These are phyloP conservation scores for Anableps anableps DNA, from an alignment of 2,797 vertebrate species.

Conservation along the genomic window DNA sequence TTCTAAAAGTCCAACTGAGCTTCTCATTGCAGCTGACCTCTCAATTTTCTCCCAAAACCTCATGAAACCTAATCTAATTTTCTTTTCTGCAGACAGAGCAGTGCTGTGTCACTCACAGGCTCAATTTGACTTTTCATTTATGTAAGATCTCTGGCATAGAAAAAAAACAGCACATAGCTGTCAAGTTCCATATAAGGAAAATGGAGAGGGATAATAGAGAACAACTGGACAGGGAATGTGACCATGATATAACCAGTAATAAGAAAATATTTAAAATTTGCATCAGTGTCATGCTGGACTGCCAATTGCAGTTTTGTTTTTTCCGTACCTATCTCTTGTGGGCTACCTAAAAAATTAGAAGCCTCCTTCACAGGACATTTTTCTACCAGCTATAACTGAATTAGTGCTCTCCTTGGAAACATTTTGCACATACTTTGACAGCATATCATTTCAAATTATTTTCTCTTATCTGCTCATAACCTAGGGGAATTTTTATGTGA, in stretches of 20 bases:
- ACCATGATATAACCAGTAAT: background rate
- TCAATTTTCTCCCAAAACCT: conserved; percentile 44
- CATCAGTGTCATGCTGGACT: background rate
- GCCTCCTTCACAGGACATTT: too few species aligned
- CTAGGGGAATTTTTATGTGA: too few species aligned
- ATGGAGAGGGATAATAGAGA: background rate
- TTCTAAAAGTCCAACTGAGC: conserved; percentile 51
- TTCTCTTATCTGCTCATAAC: too few species aligned
- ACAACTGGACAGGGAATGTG: background rate
- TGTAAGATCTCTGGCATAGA: conserved; percentile 10
- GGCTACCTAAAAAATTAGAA: too few species aligned
- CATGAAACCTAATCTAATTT: conserved; percentile 50
- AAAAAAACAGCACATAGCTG: background rate
- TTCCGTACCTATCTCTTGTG: too few species aligned
- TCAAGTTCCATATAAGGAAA: background rate
- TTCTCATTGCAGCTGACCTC: conserved; percentile 48
- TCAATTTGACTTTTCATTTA: conserved; percentile 32
- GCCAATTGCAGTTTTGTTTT: background rate
- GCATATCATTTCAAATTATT: too few species aligned
- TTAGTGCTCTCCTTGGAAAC: too few species aligned
- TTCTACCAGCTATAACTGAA: too few species aligned
- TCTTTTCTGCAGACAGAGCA: conserved; percentile 1
- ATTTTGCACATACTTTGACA: too few species aligned
- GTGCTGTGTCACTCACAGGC: background rate
- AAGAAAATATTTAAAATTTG: background rate